Conservation (phyloP, 2,797 vertebrate species). For the Leucoraja ocellata region DNA sequence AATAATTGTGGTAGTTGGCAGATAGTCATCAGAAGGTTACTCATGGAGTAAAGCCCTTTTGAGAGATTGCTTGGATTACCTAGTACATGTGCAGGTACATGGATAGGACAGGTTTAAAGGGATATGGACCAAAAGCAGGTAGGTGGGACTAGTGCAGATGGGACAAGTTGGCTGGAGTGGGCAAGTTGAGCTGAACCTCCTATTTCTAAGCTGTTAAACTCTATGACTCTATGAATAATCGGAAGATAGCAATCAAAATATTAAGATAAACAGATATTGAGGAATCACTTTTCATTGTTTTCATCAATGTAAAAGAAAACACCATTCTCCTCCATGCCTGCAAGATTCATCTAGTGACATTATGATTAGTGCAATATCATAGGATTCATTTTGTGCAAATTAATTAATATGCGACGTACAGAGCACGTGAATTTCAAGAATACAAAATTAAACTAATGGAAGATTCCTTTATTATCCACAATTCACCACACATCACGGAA, state of each 20-base stretch:
- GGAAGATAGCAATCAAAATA: not conserved
- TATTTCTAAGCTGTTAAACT: no score
- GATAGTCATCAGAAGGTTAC: not conserved
- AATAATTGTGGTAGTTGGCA: not conserved
- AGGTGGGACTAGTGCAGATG: no score
- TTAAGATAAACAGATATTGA: not conserved
- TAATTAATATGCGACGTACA: not conserved
- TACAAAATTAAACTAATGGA: not conserved
- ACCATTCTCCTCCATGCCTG: not conserved
- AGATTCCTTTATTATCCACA: not conserved
- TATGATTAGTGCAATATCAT: not conserved
- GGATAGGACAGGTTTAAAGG: no score
- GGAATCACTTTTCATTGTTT: not conserved
- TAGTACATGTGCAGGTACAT: no score
- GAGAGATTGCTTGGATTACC: not conserved
- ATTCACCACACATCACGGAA: not conserved
- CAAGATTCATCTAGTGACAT: not conserved
- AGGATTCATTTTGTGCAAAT: not conserved
- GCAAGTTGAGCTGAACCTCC: no score
- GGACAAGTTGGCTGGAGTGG: no score
- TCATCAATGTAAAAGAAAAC: not conserved
- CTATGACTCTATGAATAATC: not conserved
- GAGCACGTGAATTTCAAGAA: not conserved
- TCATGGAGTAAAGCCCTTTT: not conserved
- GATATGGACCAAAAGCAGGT: no score